Percentiles rank a stretch among this genome's conserved stretches.
Conservation (phyloP, 2,888 invertebrate genomes). For the Salpingus planirostris region DNA sequence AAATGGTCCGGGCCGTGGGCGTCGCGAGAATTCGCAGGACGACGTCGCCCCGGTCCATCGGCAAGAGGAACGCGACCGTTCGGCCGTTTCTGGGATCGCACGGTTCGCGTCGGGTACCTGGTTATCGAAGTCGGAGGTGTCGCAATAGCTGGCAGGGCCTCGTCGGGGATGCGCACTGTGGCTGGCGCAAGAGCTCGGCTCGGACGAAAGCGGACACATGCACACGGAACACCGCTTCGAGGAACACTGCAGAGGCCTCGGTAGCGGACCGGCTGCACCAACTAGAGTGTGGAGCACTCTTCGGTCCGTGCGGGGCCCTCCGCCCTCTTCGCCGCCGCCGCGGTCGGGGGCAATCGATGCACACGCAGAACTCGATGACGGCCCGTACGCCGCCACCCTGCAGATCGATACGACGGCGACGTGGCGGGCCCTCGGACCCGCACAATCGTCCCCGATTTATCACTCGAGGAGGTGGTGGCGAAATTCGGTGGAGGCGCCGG, state of each 20-base stretch:
- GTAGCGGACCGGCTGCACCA: too few relatives aligned
- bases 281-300: constrained; percentile 18
- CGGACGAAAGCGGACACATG: constrained; percentile 20
- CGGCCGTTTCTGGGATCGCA: too few relatives aligned
- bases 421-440: constrained; percentile 11
- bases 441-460: constrained; percentile 10
- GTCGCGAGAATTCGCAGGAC: constrained; percentile 19
- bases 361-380: too few relatives aligned
- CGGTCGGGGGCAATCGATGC: constrained; percentile 16
- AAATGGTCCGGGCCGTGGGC: constrained; percentile 25
- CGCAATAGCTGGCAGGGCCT: constrained; percentile 5
- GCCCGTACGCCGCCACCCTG: too few relatives aligned
- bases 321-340: constrained; percentile 15
- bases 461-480: too few relatives aligned
- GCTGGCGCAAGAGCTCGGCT: constrained; percentile 9
- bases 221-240: constrained; percentile 23
- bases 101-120: too few relatives aligned
- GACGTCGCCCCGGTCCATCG: too few relatives aligned
- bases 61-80: too few relatives aligned
- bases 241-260: constrained; percentile 25
- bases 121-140: constrained; percentile 1
- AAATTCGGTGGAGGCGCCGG: too few relatives aligned
- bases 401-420: too few relatives aligned
- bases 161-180: too few relatives aligned
- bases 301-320: constrained; percentile 8